Conservation (phyloP, 2,888 invertebrate species). For the Bimastos eiseni region DNA sequence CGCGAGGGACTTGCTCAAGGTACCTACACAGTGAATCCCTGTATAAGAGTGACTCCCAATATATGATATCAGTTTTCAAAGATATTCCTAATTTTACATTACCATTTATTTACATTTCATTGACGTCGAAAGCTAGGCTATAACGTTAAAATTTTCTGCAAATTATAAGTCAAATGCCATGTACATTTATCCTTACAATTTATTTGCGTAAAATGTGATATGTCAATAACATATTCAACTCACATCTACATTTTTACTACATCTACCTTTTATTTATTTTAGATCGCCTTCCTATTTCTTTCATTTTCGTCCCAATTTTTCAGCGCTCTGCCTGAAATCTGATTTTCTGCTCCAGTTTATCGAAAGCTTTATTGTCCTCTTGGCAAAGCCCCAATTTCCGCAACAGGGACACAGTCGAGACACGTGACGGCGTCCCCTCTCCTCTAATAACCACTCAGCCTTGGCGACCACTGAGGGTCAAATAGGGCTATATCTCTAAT, state of each 20-base stretch:
- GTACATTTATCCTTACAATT: not conserved
- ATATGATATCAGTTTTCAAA: not conserved
- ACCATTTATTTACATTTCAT: not conserved
- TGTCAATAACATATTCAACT: not conserved
- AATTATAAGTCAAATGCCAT: not conserved
- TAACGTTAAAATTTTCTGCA: too few relatives aligned
- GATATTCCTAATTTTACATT: not conserved
- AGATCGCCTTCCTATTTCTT: not conserved
- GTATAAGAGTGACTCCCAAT: too few relatives aligned
- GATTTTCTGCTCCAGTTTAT: not conserved
- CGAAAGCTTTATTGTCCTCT: not conserved
- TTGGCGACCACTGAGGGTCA: not conserved
- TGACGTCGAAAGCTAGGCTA: not conserved
- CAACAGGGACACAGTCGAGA: not conserved
- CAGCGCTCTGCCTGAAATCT: not conserved
- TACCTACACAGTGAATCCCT: too few relatives aligned
- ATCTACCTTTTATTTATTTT: not conserved
- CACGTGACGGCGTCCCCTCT: not conserved
- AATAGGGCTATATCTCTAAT: not conserved
- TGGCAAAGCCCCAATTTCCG: constrained; percentile 13
- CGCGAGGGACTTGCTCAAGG: too few relatives aligned
- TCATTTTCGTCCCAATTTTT: not conserved
- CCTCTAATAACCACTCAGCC: constrained; percentile 13
- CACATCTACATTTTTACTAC: not conserved
- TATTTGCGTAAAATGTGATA: not conserved